These are phyloP conservation scores for Dynastes tityus DNA, from an alignment of 2,888 invertebrate genomes.

Conservation along the genomic window DNA sequence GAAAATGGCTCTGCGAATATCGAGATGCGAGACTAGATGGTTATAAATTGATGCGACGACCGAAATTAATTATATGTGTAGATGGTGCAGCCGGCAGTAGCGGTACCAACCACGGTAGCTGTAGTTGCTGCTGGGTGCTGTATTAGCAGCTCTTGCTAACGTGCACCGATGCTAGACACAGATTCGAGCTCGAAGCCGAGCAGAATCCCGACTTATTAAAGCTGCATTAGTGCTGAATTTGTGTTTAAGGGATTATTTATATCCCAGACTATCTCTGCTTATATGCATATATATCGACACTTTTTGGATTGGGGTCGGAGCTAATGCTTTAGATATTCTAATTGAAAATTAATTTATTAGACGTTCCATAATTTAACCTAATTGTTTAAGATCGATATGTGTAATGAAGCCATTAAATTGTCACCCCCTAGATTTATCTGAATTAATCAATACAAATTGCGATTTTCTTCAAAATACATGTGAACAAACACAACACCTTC, in stretches of 20 bases:
- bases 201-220: conserved; percentile 40
- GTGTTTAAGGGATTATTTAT: conserved; percentile 43
- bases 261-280: conserved; percentile 32
- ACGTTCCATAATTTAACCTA: conserved; percentile 5
- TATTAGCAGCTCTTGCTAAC: conserved; percentile 23
- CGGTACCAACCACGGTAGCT: conserved; percentile 14
- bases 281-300: conserved; percentile 12
- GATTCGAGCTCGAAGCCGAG: conserved; percentile 18
- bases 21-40: conserved; percentile 59
- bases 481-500: too few species aligned
- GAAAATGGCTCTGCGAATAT: conserved; percentile 61
- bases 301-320: conserved; percentile 21
- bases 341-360: conserved; percentile 28
- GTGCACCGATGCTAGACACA: conserved; percentile 19
- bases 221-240: conserved; percentile 45
- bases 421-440: too few species aligned
- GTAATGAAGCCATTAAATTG: too few species aligned
- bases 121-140: conserved; percentile 21
- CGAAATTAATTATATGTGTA: conserved; percentile 59
- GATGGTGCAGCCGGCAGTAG: conserved; percentile 29
- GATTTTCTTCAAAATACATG: too few species aligned
- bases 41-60: conserved; percentile 60
- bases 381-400: too few species aligned
- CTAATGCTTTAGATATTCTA: conserved; percentile 33
- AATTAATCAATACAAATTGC: too few species aligned